phyloP scores from a whole-genome alignment of 1,140 invertebrate genomes.

The Grapholita molesta region DNA sequence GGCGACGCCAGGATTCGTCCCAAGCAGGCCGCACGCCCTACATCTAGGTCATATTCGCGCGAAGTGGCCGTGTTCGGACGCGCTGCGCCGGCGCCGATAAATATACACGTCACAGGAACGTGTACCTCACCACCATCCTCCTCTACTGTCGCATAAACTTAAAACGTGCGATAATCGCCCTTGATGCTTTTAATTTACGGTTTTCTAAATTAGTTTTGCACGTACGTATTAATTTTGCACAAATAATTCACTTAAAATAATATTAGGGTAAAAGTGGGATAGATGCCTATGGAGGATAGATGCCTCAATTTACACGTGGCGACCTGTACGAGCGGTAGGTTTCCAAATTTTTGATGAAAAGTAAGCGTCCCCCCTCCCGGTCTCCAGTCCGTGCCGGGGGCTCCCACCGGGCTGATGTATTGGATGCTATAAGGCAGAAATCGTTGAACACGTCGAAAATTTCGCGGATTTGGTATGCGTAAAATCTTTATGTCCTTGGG shows the following conservation, averaged over 20 bases:
- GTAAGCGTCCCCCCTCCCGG: too few relatives aligned
- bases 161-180: slow-evolving; percentile 14
- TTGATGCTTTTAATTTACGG: slow-evolving; percentile 2
- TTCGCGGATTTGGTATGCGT: too few relatives aligned
- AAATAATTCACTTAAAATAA: not conserved
- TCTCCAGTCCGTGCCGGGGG: too few relatives aligned
- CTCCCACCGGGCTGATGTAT: too few relatives aligned
- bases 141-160: slow-evolving; percentile 1
- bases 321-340: too few relatives aligned
- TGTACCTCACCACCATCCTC: slow-evolving; percentile 30
- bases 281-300: too few relatives aligned
- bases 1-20: slow-evolving; percentile 26
- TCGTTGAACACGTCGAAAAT: too few relatives aligned
- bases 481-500: too few relatives aligned
- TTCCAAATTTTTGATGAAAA: too few relatives aligned
- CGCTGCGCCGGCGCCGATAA: slow-evolving; percentile 59
- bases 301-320: too few relatives aligned
- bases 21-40: slow-evolving; percentile 31
- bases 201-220: not conserved
- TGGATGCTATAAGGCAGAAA: too few relatives aligned
- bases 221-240: not conserved
- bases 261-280: too few relatives aligned
- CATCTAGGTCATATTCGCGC: slow-evolving; percentile 70
- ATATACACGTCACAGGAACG: slow-evolving; percentile 66
- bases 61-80: slow-evolving; percentile 56